Evolutionary conservation across 23 tunicate species (phyloP).

Genomic region (Trididemnum nubilum): DNA sequence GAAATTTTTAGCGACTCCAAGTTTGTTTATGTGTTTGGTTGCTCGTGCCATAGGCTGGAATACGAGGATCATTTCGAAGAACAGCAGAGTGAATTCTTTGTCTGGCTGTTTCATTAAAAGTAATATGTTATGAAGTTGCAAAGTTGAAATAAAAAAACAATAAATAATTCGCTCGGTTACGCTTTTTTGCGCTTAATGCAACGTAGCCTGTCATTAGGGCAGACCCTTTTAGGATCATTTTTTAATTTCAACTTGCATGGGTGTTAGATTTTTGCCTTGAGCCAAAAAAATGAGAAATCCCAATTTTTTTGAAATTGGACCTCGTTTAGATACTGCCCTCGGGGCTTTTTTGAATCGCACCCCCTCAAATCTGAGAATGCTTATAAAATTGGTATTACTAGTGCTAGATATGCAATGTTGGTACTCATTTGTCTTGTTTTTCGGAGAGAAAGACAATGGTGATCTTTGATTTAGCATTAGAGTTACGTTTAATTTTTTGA

Average conservation of each 20-base stretch:
- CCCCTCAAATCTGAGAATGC: background rate
- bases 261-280: background rate
- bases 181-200: too few relatives aligned
- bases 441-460: background rate
- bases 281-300: background rate
- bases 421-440: background rate
- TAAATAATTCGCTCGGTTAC: too few relatives aligned
- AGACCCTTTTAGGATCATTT: background rate
- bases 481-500: background rate
- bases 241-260: background rate
- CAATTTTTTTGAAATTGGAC: background rate
- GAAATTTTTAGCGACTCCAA: too few relatives aligned
- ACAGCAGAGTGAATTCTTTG: too few relatives aligned
- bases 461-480: background rate
- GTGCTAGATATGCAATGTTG: background rate
- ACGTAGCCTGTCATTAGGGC: background rate
- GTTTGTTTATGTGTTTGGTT: too few relatives aligned
- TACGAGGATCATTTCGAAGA: too few relatives aligned
- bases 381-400: background rate
- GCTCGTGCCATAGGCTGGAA: too few relatives aligned
- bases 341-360: background rate
- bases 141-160: too few relatives aligned
- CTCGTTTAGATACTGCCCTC: background rate
- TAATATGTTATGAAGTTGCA: too few relatives aligned
- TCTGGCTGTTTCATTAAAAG: too few relatives aligned